Evolutionary conservation across 2,113 vertebrate genomes (phyloP).

Genomic region (Ondatra zibethicus): DNA sequence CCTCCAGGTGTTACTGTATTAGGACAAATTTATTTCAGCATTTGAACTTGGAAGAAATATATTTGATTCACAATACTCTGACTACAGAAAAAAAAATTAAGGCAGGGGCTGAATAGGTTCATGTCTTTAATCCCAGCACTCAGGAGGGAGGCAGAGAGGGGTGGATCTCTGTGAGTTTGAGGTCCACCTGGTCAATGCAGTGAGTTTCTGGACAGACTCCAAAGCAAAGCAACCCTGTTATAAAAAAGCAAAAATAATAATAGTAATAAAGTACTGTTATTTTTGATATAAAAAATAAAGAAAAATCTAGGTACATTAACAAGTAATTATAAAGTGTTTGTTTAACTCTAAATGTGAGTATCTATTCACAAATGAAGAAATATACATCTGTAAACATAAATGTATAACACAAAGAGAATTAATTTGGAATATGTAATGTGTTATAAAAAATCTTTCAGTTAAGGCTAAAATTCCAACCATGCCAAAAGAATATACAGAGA

Average conservation of each 20-base stretch:
- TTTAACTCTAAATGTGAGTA: not conserved
- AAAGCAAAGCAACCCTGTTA: no score
- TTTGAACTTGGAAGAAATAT: not conserved
- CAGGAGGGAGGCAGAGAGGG: no score
- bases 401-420: slow-evolving; percentile 1
- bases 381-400: not conserved
- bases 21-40: not conserved
- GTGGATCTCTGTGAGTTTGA: no score
- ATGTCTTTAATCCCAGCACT: no score
- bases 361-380: not conserved
- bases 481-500: not conserved
- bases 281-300: not conserved
- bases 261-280: not conserved
- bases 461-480: not conserved
- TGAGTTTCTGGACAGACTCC: no score
- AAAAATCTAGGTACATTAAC: not conserved
- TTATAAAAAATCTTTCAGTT: not conserved
- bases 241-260: no score
- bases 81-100: not conserved
- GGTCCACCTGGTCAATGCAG: no score
- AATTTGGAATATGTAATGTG: not conserved
- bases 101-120: no score
- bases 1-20: not conserved
- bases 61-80: no score
- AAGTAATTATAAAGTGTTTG: not conserved